Conservation (phyloP, 1,140 invertebrate genomes). For the Glomeris maerens region DNA sequence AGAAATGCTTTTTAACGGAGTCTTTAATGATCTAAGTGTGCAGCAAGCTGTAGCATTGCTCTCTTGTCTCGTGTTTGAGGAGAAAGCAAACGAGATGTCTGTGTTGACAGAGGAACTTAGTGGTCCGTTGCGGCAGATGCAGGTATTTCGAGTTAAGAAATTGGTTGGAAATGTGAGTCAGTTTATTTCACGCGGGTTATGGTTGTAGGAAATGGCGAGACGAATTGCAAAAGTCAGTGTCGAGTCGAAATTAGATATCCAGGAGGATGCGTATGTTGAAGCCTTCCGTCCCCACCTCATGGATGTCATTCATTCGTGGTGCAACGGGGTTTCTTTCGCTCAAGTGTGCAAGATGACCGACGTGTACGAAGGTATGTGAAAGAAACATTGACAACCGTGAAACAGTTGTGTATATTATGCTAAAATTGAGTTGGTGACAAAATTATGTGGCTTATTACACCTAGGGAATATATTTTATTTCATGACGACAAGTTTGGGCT, state of each 20-base stretch:
- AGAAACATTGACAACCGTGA: too few relatives aligned
- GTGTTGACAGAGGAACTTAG: slow-evolving; percentile 74
- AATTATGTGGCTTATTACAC: too few relatives aligned
- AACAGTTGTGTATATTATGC: too few relatives aligned
- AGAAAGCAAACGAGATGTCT: slow-evolving; percentile 68
- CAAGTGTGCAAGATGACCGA: slow-evolving; percentile 94
- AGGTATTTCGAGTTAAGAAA: slow-evolving; percentile 39
- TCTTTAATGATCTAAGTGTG: slow-evolving; percentile 73
- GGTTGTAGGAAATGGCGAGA: slow-evolving; percentile 54
- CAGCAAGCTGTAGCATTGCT: slow-evolving; percentile 74
- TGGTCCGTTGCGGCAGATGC: slow-evolving; percentile 69
- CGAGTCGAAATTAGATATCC: slow-evolving; percentile 77
- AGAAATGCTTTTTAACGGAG: slow-evolving; percentile 94
- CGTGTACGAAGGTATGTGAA: slow-evolving; percentile 90
- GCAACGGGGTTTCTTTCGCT: slow-evolving; percentile 79
- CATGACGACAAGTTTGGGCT: too few relatives aligned
- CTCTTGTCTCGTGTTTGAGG: slow-evolving; percentile 96
- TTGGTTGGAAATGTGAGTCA: neutral
- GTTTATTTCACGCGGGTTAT: slow-evolving; percentile 8
- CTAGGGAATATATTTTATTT: too few relatives aligned
- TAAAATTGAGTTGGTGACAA: too few relatives aligned
- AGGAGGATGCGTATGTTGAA: slow-evolving; percentile 83
- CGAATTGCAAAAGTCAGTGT: slow-evolving; percentile 80
- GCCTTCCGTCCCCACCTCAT: slow-evolving; percentile 89
- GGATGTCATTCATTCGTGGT: slow-evolving; percentile 96